A percentile compares a stretch with the other conserved stretches of the same genome.
phyloP scores from a whole-genome alignment of 2,797 vertebrate species.

The Babyrousa celebensis region DNA sequence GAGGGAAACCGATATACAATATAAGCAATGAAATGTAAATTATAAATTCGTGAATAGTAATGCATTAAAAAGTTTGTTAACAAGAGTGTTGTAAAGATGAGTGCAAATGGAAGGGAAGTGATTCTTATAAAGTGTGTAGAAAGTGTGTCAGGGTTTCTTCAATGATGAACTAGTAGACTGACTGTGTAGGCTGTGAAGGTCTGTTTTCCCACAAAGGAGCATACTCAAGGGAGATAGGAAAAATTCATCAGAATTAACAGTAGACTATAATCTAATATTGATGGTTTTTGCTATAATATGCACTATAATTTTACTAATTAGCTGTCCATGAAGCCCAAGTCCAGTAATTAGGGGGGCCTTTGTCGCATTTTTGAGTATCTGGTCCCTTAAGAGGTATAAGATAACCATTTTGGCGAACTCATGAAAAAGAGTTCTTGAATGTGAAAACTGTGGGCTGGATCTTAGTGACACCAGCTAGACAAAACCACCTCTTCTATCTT shows the following conservation, averaged over 20 bases:
- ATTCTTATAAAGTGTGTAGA: not conserved
- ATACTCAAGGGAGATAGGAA: not conserved
- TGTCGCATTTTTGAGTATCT: not conserved
- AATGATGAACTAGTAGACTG: not conserved
- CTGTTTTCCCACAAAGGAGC: not conserved
- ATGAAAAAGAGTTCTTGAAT: not conserved
- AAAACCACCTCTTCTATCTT: not conserved
- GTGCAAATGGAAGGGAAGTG: not conserved
- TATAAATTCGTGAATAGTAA: not conserved
- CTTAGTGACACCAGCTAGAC: not conserved
- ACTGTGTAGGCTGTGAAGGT: not conserved
- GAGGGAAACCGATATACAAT: not conserved
- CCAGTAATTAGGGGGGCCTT: too few species aligned
- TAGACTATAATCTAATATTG: not conserved
- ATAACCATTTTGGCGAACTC: not conserved
- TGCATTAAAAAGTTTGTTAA: not conserved
- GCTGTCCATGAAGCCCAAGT: not conserved
- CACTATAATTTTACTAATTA: not conserved
- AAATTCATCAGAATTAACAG: not conserved
- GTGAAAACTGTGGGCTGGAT: not conserved
- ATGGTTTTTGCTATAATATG: not conserved
- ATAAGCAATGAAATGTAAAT: not conserved
- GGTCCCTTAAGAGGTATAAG: not conserved
- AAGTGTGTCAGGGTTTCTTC: not conserved
- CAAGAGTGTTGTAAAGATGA: not conserved